Evolutionary conservation across 2,797 vertebrate genomes (phyloP), one percentile per base, ranked within the genome.

Genomic region (Cetoscarus ocellatus): DNA sequence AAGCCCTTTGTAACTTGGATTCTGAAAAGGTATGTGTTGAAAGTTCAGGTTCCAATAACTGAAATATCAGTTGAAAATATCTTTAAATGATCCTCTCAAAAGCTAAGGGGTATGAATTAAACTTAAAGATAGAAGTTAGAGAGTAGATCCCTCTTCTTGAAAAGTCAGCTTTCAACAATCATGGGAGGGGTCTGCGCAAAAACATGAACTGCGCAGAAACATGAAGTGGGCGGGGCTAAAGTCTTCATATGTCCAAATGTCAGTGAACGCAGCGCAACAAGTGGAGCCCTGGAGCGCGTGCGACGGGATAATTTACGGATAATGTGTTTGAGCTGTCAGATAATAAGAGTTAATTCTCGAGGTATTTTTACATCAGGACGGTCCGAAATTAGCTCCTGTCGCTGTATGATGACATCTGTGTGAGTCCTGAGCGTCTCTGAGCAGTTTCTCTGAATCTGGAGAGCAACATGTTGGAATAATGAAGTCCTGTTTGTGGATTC

Each of bases 211-310:
- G 52, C 10, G 45, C 61, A 62, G 52, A 51, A 66, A 77, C 75
- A 74, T 58, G 66, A 56, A 42, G 79, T 50, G 82, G 90, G 91
- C 81, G 90, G 85, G 47, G 78, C 86, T 52, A 59, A 66, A 35
- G 40, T 67, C 81, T 64, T 79, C 69, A 79, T 82, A 79, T 84
- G 77, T 72, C 80, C 70, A 84, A 73, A 82, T 79, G 80, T 88
- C 82, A 92, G 71, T 86, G 86, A 85, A 83, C 35, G 56, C 48
- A 52, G 39, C 77, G 49, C 27, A 77, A 54, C 52, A 54, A 71
- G 42, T 56, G 69, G 60, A 70, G 68, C 51, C 51, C 55, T 57
- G 51, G 61, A 62, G 71, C 51, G 62, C 27, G 56, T 69, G 54
- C 61, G 54, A 72, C 73, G 48, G 43, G 53, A 49, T 68, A 35